Evolutionary conservation across 1,140 invertebrate genomes (phyloP).

Genomic region (Phymastichus coffea): DNA sequence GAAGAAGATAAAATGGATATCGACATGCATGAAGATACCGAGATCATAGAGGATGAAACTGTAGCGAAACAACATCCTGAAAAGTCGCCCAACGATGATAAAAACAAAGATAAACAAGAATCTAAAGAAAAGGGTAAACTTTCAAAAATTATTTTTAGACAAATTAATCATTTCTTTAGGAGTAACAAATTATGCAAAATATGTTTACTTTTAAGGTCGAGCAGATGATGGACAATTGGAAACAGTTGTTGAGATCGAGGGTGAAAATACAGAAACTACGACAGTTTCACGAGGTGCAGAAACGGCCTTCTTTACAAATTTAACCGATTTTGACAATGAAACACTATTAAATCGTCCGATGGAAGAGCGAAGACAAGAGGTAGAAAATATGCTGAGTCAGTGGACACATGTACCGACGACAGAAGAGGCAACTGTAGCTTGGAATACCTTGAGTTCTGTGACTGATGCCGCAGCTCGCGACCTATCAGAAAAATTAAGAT

Average conservation of each 20-base stretch:
- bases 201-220: neutral
- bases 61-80: conserved; percentile 54
- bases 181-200: neutral
- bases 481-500: conserved; percentile 88
- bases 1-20: conserved; percentile 56
- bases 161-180: neutral
- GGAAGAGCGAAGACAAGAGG: conserved; percentile 47
- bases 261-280: conserved; percentile 69
- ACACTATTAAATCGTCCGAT: conserved; percentile 34
- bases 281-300: conserved; percentile 69
- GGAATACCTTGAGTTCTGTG: conserved; percentile 61
- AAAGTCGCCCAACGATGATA: conserved; percentile 46
- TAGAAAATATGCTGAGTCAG: conserved; percentile 60
- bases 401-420: conserved; percentile 57
- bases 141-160: neutral
- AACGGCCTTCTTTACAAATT: conserved; percentile 66
- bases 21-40: conserved; percentile 39
- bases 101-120: conserved; percentile 4
- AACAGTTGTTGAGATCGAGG: conserved; percentile 69
- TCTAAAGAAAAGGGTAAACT: conserved; percentile 17
- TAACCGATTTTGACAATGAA: conserved; percentile 30
- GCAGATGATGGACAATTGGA: conserved; percentile 39
- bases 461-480: conserved; percentile 78
- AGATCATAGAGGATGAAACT: conserved; percentile 49
- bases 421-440: conserved; percentile 57